Conservation (phyloP, 2,797 vertebrate genomes). For the Aulostomus chinensis region DNA sequence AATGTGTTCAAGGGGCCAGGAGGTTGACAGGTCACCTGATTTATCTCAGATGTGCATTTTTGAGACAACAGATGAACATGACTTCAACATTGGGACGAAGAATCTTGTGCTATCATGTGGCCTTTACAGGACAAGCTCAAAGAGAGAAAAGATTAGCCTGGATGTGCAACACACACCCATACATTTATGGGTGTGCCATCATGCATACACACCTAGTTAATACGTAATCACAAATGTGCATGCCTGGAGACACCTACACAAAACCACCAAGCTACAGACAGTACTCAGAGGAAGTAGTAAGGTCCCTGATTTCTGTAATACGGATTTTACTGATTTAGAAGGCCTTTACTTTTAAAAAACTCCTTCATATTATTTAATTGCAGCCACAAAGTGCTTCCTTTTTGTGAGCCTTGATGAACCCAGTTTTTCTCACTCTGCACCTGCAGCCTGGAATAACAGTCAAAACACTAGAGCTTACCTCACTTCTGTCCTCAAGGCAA, state of each 20-base stretch:
- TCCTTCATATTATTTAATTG: too few species aligned
- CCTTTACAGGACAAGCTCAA: conserved; percentile 50
- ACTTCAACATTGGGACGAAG: conserved; percentile 66
- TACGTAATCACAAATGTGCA: conserved; percentile 21
- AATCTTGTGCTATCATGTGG: conserved; percentile 67
- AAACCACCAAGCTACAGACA: conserved; percentile 6
- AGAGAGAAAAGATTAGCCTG: conserved; percentile 30
- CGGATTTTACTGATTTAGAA: too few species aligned
- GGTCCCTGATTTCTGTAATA: not conserved
- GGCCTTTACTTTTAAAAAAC: too few species aligned
- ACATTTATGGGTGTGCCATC: conserved; percentile 21
- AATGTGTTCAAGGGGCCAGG: conserved; percentile 45
- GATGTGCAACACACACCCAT: conserved; percentile 8
- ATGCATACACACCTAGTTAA: conserved; percentile 17
- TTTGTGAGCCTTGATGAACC: too few species aligned
- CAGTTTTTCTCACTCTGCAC: too few species aligned
- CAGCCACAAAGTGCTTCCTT: too few species aligned
- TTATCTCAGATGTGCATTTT: conserved; percentile 73
- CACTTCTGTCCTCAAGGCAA: too few species aligned
- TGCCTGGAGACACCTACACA: conserved; percentile 16
- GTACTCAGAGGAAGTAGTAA: not conserved
- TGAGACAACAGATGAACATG: conserved; percentile 43
- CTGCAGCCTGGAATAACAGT: too few species aligned
- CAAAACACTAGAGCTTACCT: too few species aligned
- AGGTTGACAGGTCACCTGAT: conserved; percentile 52